A percentile compares a stretch with the other conserved stretches of the same genome.
Conservation (phyloP, 2,113 vertebrate species). For the Grus americana region DNA sequence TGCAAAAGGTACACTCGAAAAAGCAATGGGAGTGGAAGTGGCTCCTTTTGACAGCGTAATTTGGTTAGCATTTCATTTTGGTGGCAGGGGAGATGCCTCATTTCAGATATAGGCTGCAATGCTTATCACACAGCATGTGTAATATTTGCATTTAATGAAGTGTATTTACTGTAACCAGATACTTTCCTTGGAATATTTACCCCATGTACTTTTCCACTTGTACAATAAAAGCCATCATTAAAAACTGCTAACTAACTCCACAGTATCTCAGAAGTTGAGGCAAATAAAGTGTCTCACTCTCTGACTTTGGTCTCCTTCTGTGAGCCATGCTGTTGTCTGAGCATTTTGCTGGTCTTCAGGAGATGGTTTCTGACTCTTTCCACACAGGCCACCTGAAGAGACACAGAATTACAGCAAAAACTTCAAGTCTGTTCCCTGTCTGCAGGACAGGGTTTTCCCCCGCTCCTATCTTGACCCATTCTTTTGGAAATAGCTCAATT, state of each 20-base stretch:
- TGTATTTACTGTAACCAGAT: neutral
- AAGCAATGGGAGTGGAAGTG: neutral
- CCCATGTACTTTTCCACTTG: neutral
- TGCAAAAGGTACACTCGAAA: neutral
- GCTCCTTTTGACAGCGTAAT: neutral
- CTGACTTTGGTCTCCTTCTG: slow-evolving; percentile 84
- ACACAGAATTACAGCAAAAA: slow-evolving; percentile 5
- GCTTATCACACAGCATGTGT: neutral
- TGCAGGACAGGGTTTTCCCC: neutral
- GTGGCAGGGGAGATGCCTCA: neutral
- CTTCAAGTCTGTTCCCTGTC: neutral
- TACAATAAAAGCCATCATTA: neutral
- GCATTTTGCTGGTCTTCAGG: slow-evolving; percentile 83
- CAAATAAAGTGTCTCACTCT: slow-evolving; percentile 79
- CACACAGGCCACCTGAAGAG: slow-evolving; percentile 72
- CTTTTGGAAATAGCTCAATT: neutral
- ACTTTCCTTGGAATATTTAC: neutral
- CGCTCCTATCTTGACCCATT: neutral
- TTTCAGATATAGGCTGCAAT: neutral
- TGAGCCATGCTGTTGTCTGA: slow-evolving; percentile 80
- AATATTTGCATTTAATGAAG: neutral
- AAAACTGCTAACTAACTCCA: neutral
- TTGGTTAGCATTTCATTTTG: slow-evolving; percentile 16
- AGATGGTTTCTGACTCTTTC: slow-evolving; percentile 78
- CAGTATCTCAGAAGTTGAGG: neutral